phyloP scores from a whole-genome alignment of 2,888 invertebrate genomes.

The Hyppa rectilinea region DNA sequence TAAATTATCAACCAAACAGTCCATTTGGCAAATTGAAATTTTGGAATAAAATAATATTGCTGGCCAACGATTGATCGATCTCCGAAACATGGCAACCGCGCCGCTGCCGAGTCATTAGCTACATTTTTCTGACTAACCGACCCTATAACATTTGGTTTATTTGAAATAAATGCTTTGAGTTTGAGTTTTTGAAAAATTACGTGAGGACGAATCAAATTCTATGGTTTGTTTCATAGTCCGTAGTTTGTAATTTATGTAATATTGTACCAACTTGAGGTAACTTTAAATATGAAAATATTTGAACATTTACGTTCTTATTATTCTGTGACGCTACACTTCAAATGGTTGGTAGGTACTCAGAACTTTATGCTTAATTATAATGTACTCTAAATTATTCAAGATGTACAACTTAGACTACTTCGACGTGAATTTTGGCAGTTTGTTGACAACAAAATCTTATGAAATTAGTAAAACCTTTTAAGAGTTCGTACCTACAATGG shows the following conservation, averaged over 20 bases:
- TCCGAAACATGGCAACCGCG: constrained; percentile 1
- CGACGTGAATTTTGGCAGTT: constrained; percentile 1
- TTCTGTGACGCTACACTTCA: no score
- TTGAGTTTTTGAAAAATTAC: no score
- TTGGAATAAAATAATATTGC: constrained; percentile 8
- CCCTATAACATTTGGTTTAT: no score
- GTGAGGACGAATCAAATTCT: constrained; percentile 7
- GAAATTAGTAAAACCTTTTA: constrained; percentile 1
- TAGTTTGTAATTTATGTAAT: neutral
- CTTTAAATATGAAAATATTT: constrained; percentile 3
- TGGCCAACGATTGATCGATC: constrained; percentile 12
- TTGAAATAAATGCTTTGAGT: no score
- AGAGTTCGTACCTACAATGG: neutral
- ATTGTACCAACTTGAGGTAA: neutral
- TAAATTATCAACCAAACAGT: constrained; percentile 70
- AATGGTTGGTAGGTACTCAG: neutral
- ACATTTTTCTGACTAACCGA: no score
- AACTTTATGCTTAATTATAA: neutral
- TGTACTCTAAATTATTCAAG: constrained; percentile 28
- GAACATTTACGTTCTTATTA: no score
- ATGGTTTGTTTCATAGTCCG: constrained; percentile 2
- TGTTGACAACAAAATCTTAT: constrained; percentile 13
- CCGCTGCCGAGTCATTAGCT: neutral
- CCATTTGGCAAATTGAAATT: constrained; percentile 75
- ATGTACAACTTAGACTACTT: constrained; percentile 9